Conservation (phyloP, 2,888 invertebrate species). For the Ecliptopera silaceata region DNA sequence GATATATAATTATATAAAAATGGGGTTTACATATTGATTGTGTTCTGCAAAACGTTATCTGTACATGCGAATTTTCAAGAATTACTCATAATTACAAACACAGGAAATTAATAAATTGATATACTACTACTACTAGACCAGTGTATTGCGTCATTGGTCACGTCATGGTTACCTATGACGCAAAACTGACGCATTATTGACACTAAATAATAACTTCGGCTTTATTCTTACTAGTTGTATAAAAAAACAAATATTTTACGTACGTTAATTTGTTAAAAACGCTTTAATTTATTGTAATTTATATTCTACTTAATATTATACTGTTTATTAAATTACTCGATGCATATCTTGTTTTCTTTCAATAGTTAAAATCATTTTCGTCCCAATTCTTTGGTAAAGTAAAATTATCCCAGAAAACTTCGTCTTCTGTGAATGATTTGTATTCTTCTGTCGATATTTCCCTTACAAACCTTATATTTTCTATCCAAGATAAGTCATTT, state of each 20-base stretch:
- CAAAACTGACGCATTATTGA: no score
- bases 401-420: slow-evolving; percentile 61
- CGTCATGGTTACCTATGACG: no score
- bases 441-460: slow-evolving; percentile 54
- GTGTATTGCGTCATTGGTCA: no score
- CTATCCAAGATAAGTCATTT: slow-evolving; percentile 59
- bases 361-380: slow-evolving; percentile 46
- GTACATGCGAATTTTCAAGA: not conserved
- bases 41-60: not conserved
- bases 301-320: slow-evolving; percentile 16
- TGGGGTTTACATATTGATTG: not conserved
- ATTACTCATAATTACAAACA: not conserved
- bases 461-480: slow-evolving; percentile 60
- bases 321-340: slow-evolving; percentile 32
- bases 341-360: slow-evolving; percentile 35
- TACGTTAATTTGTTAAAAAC: slow-evolving; percentile 7
- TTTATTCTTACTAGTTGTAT: no score
- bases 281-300: slow-evolving; percentile 26
- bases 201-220: no score
- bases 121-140: no score
- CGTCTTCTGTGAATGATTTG: slow-evolving; percentile 36
- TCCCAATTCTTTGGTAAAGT: slow-evolving; percentile 52
- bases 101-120: not conserved
- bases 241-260: slow-evolving; percentile 1
- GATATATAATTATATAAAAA: not conserved